Base-by-base conservation (phyloP, 2,888 invertebrate genomes). In the Chalcis sispes region DNA sequence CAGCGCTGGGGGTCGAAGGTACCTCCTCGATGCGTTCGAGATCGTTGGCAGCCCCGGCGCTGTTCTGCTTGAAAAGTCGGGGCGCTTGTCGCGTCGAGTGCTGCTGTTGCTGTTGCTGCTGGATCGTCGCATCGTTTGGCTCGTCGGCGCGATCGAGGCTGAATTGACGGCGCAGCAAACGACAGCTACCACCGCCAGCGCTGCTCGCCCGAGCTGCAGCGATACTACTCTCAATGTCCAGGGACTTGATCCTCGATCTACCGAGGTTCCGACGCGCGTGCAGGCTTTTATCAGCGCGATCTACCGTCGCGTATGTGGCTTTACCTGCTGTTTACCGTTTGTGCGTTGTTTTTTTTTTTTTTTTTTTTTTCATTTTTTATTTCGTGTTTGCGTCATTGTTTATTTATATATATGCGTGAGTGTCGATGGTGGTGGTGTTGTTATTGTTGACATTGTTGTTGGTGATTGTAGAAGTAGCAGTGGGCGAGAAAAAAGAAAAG, bases 1-100 rank as follows among this genome's bases (percentile, higher is more conserved):
- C 62, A 2, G 79, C 66, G 0, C 81, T 79, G 8, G 91, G 90
- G 23, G 91, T 85, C 50, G 87, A 80, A 18, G 92, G 91, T 56
- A 92, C 90, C 84, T 93, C 93, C 86, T 93, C 93, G 81, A 93
- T 94, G 85, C 93, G 91, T 84, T 93, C 93, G 81, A 93, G 87
- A 86, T 93, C 93, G 83, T 91, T 91, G 0, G 92, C 92, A 25
- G 93, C 92, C 23, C 93, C 93, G 3, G 91, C 91, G 23, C 93
- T 93, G 85, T 93, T 93, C 83, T 93, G 93, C 82, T 93, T 93
- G 85, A 91, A 92, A 27, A 93, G 87, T 77, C 90, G 87, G 18
- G 82, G 81, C 13, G 78, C 62, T 18, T 80, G 69, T 66, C 81
- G 81, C n/a, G 7, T 3, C 13, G 36, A 59, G 75, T 70, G 40